A percentile compares a stretch with the other conserved stretches of the same genome.
Conservation (phyloP, 2,888 invertebrate species). For the Pollenia griseotomentosa region DNA sequence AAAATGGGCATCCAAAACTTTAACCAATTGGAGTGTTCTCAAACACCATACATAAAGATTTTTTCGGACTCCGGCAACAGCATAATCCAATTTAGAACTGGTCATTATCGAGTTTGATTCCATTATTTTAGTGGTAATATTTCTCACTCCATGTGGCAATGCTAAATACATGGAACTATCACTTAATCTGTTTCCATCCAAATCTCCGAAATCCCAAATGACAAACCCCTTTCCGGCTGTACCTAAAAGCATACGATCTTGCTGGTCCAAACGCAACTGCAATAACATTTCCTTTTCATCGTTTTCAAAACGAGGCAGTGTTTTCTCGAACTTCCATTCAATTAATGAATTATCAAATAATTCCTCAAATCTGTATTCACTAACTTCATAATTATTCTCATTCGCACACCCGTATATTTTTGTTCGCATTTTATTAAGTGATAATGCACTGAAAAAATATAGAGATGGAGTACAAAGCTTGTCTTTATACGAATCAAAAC, state of each 20-base stretch:
- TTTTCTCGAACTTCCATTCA: constrained; percentile 87
- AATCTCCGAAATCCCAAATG: constrained; percentile 90
- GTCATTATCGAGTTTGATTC: constrained; percentile 96
- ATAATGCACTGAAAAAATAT: constrained; percentile 86
- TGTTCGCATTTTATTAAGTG: constrained; percentile 88
- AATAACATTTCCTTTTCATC: constrained; percentile 91
- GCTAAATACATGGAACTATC: constrained; percentile 88
- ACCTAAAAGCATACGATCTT: constrained; percentile 92
- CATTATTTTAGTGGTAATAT: constrained; percentile 96
- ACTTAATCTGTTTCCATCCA: constrained; percentile 82
- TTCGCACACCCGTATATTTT: constrained; percentile 89
- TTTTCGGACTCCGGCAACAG: constrained; percentile 97
- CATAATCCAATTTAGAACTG: constrained; percentile 94
- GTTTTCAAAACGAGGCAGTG: constrained; percentile 88
- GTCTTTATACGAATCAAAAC: constrained; percentile 87
- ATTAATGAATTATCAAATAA: constrained; percentile 36
- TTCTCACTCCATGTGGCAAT: constrained; percentile 94
- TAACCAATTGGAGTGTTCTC: constrained; percentile 91
- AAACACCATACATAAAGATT: constrained; percentile 97
- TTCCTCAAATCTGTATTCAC: constrained; percentile 77
- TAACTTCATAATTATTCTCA: constrained; percentile 85
- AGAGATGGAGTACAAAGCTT: constrained; percentile 76
- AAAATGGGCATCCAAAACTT: constrained; percentile 98
- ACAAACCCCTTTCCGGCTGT: constrained; percentile 93
- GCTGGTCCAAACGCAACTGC: constrained; percentile 92